Base-by-base conservation (phyloP, 2,113 vertebrate genomes). In the Psittacara wagleri region DNA sequence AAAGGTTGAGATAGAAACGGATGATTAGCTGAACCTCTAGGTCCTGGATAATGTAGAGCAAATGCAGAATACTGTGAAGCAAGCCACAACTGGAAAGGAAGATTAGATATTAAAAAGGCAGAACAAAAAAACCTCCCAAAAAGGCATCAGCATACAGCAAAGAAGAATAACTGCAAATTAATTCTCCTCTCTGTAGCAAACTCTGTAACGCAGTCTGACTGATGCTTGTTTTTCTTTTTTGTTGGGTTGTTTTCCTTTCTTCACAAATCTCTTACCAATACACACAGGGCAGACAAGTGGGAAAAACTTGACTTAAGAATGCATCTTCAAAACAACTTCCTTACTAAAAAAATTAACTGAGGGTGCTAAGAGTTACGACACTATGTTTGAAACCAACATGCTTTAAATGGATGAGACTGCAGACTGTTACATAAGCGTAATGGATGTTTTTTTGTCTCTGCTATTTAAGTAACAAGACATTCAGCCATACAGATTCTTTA, bases 161-260 rank as follows among this genome's bases (percentile, higher is more conserved):
- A 92, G 69, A 59, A 92, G 80, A 95, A 93, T 67, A 96, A 89
- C 70, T 94, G 90, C 57, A 94, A 95, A 95, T 92, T 91, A 95
- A 91, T 95, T 91, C 52, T 79, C 69, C 43, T 82, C 61, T 90
- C 66, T 73, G 28, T 64, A 66, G 77, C 80, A 17, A 86, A 74
- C 52, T 64, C 61, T n/a, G 10, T 88, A 86, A 86, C 16, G 22
- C 4, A 73, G 66, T 43, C 41, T 79, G 62, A 70, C 13, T 87
- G 91, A 92, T 59, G 79, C 6, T 68, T 52, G 6, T 13, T 57
- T 46, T 67, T 17, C 7, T 68, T 20, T 13, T 8, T 14, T 28
- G 15, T 49, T 37, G 22, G 13, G 33, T 59, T 59, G 33, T 13
- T 31, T 4, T 66, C 9, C 37, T 72, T 93, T 51, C 68, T 86